phyloP scores from a whole-genome alignment of 2,888 invertebrate species.

The Metacarcinus magister region DNA sequence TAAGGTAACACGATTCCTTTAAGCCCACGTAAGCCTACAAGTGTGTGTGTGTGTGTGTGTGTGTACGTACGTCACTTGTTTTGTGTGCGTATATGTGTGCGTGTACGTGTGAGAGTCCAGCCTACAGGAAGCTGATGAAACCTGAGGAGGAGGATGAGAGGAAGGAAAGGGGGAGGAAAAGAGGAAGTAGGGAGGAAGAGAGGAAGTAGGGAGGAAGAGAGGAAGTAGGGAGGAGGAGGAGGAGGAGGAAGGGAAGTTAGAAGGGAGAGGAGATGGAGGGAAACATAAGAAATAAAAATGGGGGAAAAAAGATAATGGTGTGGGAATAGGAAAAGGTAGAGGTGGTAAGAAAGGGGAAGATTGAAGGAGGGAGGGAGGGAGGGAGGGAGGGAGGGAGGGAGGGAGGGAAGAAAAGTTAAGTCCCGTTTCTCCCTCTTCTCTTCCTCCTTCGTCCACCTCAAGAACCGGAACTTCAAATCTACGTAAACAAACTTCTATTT shows the following conservation, averaged over 20 bases:
- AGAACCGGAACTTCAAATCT: neutral
- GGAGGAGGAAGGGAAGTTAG: neutral
- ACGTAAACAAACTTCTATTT: neutral
- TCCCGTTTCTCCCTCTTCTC: neutral
- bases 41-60: constrained; percentile 8
- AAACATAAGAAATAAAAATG: neutral
- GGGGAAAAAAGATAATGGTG: neutral
- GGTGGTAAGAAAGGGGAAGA: neutral
- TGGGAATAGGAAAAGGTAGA: neutral
- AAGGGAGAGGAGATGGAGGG: neutral
- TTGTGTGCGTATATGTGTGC: neutral
- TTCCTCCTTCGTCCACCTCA: neutral
- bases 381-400: neutral
- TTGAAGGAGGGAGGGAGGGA: neutral
- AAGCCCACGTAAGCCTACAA: neutral
- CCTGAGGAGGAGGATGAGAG: neutral
- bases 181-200: neutral
- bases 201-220: neutral
- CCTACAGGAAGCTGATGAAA: constrained; percentile 9
- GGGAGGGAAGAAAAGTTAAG: neutral
- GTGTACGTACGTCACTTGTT: neutral
- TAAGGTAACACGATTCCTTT: neutral
- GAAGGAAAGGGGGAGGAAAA: neutral
- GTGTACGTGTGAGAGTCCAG: neutral
- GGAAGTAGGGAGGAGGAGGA: neutral